These are phyloP conservation scores for Pandemis corylana DNA, from an alignment of 2,888 invertebrate species.

Conservation along the genomic window DNA sequence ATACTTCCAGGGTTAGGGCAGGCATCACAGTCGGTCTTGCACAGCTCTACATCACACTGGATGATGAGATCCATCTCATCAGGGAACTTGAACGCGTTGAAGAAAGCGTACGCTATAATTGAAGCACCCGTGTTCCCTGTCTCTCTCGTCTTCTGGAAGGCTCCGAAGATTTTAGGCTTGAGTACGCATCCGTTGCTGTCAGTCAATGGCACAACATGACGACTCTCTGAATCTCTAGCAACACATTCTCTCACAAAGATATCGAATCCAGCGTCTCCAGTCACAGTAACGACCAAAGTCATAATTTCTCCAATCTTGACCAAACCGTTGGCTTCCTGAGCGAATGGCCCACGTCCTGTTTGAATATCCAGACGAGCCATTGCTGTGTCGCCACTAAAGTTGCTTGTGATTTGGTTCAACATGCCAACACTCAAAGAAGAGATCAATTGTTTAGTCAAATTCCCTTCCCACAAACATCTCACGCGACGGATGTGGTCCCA, in stretches of 20 bases:
- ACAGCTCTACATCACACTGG: slow-evolving; percentile 92
- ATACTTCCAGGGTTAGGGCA: slow-evolving; percentile 88
- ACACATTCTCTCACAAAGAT: slow-evolving; percentile 91
- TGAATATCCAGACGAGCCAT: slow-evolving; percentile 92
- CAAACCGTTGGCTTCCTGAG: slow-evolving; percentile 89
- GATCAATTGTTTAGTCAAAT: slow-evolving; percentile 89
- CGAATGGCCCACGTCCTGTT: slow-evolving; percentile 91
- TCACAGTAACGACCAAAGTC: slow-evolving; percentile 92
- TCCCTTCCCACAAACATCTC: slow-evolving; percentile 93
- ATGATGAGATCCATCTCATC: slow-evolving; percentile 93
- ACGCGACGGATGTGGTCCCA: slow-evolving; percentile 92
- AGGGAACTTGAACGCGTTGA: slow-evolving; percentile 93
- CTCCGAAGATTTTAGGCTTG: slow-evolving; percentile 91
- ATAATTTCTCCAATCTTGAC: slow-evolving; percentile 93
- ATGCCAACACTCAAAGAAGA: slow-evolving; percentile 91
- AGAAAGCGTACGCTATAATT: slow-evolving; percentile 91
- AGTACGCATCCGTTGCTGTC: slow-evolving; percentile 91
- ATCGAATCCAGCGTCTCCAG: slow-evolving; percentile 92
- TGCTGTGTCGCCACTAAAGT: slow-evolving; percentile 94
- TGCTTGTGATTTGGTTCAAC: slow-evolving; percentile 91
- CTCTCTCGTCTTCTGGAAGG: slow-evolving; percentile 92
- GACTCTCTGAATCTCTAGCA: slow-evolving; percentile 88
- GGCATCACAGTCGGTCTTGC: slow-evolving; percentile 91
- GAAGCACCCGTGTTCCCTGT: slow-evolving; percentile 90
- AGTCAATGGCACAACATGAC: slow-evolving; percentile 88